Conservation (phyloP, 1,140 invertebrate species). For the Maniola jurtina region DNA sequence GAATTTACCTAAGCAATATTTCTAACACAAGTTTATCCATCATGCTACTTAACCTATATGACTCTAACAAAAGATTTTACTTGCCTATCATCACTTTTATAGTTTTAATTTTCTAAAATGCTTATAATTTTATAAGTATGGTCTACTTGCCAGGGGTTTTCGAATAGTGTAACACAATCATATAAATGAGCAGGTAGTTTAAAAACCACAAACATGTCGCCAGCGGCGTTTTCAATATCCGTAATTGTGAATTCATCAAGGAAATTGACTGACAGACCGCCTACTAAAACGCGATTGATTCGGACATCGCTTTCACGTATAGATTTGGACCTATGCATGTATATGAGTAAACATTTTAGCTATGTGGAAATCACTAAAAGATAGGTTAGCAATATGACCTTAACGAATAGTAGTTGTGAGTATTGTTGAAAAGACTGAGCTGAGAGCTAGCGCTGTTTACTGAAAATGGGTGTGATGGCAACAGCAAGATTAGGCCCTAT, state of each 20-base stretch:
- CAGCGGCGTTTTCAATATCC: slow-evolving; percentile 62
- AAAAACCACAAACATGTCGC: slow-evolving; percentile 15
- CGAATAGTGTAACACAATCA: background rate
- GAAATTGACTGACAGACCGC: slow-evolving; percentile 66
- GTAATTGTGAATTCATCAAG: slow-evolving; percentile 72
- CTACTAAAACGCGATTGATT: slow-evolving; percentile 41
- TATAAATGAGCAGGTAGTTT: background rate
- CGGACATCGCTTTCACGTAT: slow-evolving; percentile 24
- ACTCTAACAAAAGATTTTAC: too few species aligned
- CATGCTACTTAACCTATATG: too few species aligned
- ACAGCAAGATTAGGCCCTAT: too few species aligned
- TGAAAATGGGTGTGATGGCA: too few species aligned
- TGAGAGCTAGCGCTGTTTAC: too few species aligned
- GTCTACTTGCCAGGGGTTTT: background rate
- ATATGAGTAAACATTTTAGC: slow-evolving; percentile 11
- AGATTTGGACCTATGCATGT: slow-evolving; percentile 10
- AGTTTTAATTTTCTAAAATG: too few species aligned
- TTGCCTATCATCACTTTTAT: too few species aligned
- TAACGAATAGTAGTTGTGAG: too few species aligned
- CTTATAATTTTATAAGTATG: too few species aligned
- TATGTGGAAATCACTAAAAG: slow-evolving; percentile 25
- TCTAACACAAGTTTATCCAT: too few species aligned
- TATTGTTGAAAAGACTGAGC: too few species aligned
- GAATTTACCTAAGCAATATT: background rate
- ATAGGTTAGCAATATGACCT: too few species aligned